phyloP scores from a whole-genome alignment of 2,888 invertebrate genomes.

The Gymnosoma rotundatum region DNA sequence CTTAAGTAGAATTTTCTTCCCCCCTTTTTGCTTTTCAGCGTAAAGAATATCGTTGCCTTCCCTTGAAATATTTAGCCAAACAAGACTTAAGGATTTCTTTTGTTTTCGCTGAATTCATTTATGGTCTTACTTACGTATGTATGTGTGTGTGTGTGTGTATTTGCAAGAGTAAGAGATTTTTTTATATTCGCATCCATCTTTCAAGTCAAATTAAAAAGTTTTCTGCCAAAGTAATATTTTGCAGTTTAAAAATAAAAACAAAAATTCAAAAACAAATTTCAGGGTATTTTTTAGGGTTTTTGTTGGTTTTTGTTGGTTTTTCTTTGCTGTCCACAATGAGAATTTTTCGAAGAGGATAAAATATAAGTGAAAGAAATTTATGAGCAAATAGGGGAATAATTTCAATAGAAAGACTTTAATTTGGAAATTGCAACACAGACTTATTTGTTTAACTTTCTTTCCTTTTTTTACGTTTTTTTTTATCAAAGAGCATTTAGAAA shows the following conservation, averaged over 20 bases:
- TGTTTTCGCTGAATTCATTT: conserved; percentile 35
- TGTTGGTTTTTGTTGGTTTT: neutral
- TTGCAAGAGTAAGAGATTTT: neutral
- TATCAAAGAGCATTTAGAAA: conserved; percentile 19
- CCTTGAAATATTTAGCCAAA: conserved; percentile 1
- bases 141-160: conserved; percentile 9
- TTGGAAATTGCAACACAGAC: conserved; percentile 14
- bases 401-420: conserved; percentile 17
- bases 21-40: neutral
- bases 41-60: neutral
- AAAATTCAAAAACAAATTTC: conserved; percentile 48
- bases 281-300: conserved; percentile 17
- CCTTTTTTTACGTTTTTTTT: neutral
- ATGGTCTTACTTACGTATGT: conserved; percentile 9
- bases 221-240: conserved; percentile 66
- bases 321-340: conserved; percentile 20
- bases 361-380: neutral
- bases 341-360: conserved; percentile 15
- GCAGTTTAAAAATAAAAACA: conserved; percentile 10
- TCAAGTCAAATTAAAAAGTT: conserved; percentile 68
- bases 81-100: conserved; percentile 30
- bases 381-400: conserved; percentile 14
- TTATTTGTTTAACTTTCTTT: conserved; percentile 47
- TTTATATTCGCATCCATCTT: conserved; percentile 36
- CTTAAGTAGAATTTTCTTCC: conserved; percentile 15